Conservation (phyloP, 1,140 invertebrate genomes). For the Pantala flavescens region DNA sequence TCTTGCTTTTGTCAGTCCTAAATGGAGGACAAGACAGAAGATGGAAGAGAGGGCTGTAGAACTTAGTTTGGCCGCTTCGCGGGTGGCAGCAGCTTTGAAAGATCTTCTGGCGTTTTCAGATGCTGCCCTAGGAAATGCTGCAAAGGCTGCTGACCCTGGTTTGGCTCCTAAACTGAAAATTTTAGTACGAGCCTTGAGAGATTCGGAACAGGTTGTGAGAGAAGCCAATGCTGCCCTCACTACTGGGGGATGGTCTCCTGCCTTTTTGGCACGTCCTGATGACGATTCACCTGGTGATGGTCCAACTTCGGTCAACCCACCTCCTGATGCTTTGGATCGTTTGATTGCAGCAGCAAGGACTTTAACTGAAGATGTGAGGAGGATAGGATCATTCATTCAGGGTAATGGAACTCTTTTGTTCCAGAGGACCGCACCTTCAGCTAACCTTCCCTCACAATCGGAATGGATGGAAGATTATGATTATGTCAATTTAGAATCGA, state of each 20-base stretch:
- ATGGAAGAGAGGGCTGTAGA: slow-evolving; percentile 64
- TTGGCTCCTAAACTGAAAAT: slow-evolving; percentile 61
- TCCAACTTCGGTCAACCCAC: slow-evolving; percentile 27
- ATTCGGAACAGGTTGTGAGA: slow-evolving; percentile 69
- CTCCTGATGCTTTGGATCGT: slow-evolving; percentile 72
- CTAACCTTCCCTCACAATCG: slow-evolving; percentile 25
- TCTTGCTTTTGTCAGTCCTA: slow-evolving; percentile 65
- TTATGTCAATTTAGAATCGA: slow-evolving; percentile 81
- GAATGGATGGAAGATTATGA: slow-evolving; percentile 76
- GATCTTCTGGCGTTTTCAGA: slow-evolving; percentile 80
- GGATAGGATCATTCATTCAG: slow-evolving; percentile 79
- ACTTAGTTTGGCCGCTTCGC: slow-evolving; percentile 62
- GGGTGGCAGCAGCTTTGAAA: slow-evolving; percentile 63
- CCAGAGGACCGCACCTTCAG: slow-evolving; percentile 44
- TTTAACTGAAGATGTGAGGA: slow-evolving; percentile 77
- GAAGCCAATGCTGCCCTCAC: slow-evolving; percentile 64
- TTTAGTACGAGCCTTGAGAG: slow-evolving; percentile 64
- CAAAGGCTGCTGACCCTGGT: slow-evolving; percentile 68
- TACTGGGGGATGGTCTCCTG: slow-evolving; percentile 65
- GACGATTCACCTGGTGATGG: slow-evolving; percentile 27
- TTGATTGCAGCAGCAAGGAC: slow-evolving; percentile 71
- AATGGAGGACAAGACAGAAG: slow-evolving; percentile 64
- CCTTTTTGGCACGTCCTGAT: slow-evolving; percentile 46
- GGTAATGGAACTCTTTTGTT: slow-evolving; percentile 77
- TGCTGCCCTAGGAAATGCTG: slow-evolving; percentile 77